These are phyloP conservation scores for Picus viridis DNA, from an alignment of 2,797 vertebrate genomes.

Conservation along the genomic window DNA sequence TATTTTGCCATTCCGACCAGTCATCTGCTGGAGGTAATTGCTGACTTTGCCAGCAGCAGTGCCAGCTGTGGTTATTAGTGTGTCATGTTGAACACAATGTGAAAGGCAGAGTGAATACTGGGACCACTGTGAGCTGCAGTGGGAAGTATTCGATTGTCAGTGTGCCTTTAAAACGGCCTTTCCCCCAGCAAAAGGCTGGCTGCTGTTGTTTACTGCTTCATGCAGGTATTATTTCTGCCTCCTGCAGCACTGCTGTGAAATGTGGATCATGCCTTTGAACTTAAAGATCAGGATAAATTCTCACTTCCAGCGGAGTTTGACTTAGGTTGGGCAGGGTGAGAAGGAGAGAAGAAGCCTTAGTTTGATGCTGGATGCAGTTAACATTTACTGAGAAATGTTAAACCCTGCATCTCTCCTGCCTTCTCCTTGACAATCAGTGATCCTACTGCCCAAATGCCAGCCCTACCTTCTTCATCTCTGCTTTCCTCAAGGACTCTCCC, in stretches of 20 bases:
- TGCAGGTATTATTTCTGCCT: neutral
- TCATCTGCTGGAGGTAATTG: conserved; percentile 29
- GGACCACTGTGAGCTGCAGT: neutral
- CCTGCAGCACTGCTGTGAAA: neutral
- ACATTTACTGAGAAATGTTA: neutral
- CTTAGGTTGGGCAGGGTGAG: neutral
- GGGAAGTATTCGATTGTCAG: neutral
- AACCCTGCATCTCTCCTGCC: neutral
- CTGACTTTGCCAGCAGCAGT: conserved; percentile 25
- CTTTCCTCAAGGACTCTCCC: neutral
- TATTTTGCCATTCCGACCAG: neutral
- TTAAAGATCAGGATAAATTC: conserved; percentile 8
- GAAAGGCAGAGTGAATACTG: neutral
- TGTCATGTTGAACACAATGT: neutral
- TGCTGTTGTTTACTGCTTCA: neutral
- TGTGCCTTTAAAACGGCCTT: neutral
- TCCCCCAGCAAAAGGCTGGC: neutral
- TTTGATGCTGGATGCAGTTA: neutral
- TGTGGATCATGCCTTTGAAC: conserved; percentile 2
- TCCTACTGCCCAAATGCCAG: neutral
- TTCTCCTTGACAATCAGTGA: neutral
- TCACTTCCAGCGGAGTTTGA: neutral
- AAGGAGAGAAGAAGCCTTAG: neutral
- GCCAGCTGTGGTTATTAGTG: conserved; percentile 61
- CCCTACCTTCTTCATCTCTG: neutral